phyloP scores from a whole-genome alignment of 2,888 invertebrate species.

The Nezara viridula region DNA sequence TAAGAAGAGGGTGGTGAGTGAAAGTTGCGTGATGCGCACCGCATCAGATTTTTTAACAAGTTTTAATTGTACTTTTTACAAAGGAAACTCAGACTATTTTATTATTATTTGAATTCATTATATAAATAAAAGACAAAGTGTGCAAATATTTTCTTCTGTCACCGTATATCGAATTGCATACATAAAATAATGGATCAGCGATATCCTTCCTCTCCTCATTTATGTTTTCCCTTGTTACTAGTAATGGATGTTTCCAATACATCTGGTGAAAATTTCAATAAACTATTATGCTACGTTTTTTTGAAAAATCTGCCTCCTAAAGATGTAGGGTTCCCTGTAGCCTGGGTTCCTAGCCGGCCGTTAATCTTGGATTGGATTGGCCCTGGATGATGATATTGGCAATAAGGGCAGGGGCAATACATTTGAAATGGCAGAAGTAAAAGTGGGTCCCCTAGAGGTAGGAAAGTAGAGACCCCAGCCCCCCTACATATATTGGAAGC shows the following conservation, averaged over 20 bases:
- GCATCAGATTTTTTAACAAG: neutral
- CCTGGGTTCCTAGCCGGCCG: neutral
- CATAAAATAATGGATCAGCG: too few relatives aligned
- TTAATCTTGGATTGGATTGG: conserved; percentile 30
- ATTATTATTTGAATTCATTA: too few relatives aligned
- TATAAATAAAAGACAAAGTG: too few relatives aligned
- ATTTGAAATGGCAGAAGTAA: conserved; percentile 46
- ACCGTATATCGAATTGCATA: too few relatives aligned
- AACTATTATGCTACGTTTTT: neutral
- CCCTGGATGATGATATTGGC: conserved; percentile 36
- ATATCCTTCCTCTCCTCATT: neutral
- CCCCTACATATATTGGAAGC: conserved; percentile 41
- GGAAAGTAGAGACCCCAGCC: neutral
- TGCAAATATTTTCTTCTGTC: too few relatives aligned
- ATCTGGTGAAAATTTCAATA: neutral
- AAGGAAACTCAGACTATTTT: too few relatives aligned
- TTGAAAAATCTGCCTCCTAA: neutral
- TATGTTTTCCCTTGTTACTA: neutral
- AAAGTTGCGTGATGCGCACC: neutral
- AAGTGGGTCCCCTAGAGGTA: conserved; percentile 40
- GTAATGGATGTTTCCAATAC: neutral
- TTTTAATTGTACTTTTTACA: too few relatives aligned
- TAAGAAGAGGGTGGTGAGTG: too few relatives aligned
- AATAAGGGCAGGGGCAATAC: conserved; percentile 39
- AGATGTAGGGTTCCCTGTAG: neutral